Evolutionary conservation across 92 coral and sea anemone species (phyloP).

Genomic region (Isaurus tuberculatus): DNA sequence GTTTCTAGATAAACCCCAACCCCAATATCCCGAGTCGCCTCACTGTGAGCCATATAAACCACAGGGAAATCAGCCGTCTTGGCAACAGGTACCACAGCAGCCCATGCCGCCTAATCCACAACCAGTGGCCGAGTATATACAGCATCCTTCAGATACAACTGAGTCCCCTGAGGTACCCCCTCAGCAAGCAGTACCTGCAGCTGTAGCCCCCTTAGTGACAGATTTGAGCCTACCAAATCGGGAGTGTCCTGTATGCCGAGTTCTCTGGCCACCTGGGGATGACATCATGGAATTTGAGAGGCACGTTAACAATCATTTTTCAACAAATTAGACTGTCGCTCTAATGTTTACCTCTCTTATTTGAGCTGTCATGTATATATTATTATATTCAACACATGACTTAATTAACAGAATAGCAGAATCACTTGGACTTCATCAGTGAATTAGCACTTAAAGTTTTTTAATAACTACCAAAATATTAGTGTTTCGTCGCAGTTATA

Average conservation of each 20-base stretch:
- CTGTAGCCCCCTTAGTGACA: slow-evolving; percentile 42
- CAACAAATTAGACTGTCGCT: neutral
- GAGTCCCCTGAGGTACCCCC: slow-evolving; percentile 17
- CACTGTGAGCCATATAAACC: neutral
- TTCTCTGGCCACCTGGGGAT: slow-evolving; percentile 84
- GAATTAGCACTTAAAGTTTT: too few species aligned
- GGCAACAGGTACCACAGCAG: slow-evolving; percentile 4
- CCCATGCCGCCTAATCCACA: neutral
- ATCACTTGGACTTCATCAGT: too few species aligned
- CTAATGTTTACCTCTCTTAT: neutral
- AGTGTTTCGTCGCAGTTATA: too few species aligned
- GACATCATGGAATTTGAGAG: slow-evolving; percentile 49
- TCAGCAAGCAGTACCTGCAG: slow-evolving; percentile 27
- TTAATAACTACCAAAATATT: too few species aligned
- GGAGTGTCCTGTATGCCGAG: slow-evolving; percentile 89
- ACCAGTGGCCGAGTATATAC: slow-evolving; percentile 29
- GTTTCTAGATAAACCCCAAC: slow-evolving; percentile 32
- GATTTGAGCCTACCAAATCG: slow-evolving; percentile 43
- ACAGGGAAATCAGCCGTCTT: neutral
- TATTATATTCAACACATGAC: neutral
- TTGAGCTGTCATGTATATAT: neutral
- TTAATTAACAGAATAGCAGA: too few species aligned
- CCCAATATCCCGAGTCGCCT: neutral
- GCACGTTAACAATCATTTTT: slow-evolving; percentile 86
- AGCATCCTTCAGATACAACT: slow-evolving; percentile 26